A percentile compares a stretch with the other conserved stretches of the same genome.
Conservation (phyloP, 2,113 vertebrate species). For the Crotophaga sulcirostris region DNA sequence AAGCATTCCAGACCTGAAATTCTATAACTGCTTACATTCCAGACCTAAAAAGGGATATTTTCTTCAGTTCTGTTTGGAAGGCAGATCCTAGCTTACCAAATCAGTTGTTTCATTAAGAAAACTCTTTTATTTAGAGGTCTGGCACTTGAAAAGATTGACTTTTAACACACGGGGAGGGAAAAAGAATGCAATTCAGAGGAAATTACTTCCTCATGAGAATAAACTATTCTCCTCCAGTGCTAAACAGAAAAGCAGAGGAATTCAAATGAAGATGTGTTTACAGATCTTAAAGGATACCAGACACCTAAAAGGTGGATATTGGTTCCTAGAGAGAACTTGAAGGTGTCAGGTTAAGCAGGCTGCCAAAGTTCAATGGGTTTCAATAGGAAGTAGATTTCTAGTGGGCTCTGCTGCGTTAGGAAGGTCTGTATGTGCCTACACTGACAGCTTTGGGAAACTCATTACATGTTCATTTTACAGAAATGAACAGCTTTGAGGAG, state of each 20-base stretch:
- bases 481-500: not conserved
- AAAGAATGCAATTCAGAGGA: not conserved
- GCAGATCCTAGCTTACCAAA: constrained; percentile 14
- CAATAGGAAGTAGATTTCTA: not conserved
- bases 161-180: not conserved
- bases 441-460: not conserved
- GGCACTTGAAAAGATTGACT: not conserved
- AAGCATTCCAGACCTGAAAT: constrained; percentile 63
- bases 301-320: not conserved
- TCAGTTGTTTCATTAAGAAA: constrained; percentile 21
- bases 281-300: not conserved
- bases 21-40: constrained; percentile 56
- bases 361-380: not conserved
- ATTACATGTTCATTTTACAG: not conserved
- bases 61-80: constrained; percentile 36
- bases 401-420: not conserved
- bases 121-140: constrained; percentile 11
- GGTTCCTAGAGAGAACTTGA: not conserved
- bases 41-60: constrained; percentile 57
- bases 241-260: not conserved
- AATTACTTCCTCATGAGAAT: constrained; percentile 13
- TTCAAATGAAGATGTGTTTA: not conserved
- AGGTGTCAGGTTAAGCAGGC: not conserved
- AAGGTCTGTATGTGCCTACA: not conserved
- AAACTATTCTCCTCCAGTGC: not conserved